phyloP scores from a whole-genome alignment of 2,113 vertebrate species.

The Limanda limanda region DNA sequence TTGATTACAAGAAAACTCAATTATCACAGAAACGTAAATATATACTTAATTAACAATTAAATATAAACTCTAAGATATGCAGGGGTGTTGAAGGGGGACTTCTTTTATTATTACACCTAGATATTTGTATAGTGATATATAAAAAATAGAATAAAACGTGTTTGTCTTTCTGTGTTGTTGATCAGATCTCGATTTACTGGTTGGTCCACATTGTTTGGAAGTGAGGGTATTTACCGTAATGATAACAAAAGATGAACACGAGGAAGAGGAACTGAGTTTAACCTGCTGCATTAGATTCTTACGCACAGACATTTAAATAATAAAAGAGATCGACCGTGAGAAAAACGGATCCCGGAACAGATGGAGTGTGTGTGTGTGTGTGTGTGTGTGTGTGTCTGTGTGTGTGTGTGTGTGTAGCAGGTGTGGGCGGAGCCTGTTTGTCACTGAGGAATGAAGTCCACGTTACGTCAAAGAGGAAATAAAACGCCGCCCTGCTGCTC shows the following conservation, averaged over 20 bases:
- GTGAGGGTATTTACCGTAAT: too few relatives aligned
- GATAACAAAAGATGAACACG: not conserved
- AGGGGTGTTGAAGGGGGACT: not conserved
- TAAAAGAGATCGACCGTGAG: constrained; percentile 35
- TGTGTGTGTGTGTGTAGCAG: constrained; percentile 48
- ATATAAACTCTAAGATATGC: not conserved
- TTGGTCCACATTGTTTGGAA: too few relatives aligned
- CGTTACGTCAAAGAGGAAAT: constrained; percentile 79
- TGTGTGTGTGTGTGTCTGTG: constrained; percentile 9
- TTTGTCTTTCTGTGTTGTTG: too few relatives aligned
- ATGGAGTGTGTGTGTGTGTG: constrained; percentile 24
- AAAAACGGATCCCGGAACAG: constrained; percentile 53
- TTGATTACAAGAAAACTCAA: not conserved
- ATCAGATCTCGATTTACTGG: too few relatives aligned
- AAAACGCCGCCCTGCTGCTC: constrained; percentile 70
- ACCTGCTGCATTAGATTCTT: not conserved
- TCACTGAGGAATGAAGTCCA: constrained; percentile 75
- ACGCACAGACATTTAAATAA: constrained; percentile 12
- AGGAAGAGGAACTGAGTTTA: not conserved
- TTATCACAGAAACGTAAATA: not conserved
- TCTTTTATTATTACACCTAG: not conserved
- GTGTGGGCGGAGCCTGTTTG: constrained; percentile 77
- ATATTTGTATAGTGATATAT: not conserved
- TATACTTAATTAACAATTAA: too few relatives aligned
- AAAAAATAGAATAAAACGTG: too few relatives aligned